Evolutionary conservation across 2,113 vertebrate species (phyloP), one percentile per base, ranked within the genome.

Genomic region (Bombycilla garrulus): DNA sequence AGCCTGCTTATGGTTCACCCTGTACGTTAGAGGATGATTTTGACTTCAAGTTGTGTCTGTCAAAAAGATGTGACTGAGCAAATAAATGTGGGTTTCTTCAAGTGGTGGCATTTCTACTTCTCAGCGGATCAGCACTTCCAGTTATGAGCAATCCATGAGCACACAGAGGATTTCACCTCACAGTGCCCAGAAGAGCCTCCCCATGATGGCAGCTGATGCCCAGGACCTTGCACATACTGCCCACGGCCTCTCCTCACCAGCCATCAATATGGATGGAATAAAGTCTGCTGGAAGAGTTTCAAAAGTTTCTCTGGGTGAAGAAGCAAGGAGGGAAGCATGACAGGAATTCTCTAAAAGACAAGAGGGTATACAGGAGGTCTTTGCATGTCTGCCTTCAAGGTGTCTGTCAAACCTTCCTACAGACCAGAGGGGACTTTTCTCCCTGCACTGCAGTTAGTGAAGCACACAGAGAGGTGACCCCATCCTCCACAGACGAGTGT

Each of bases 381-480:
- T 66, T 25, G 51, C 51, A 54, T 17, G 62, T 77, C 42, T 86
- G 81, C 48, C 56, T 83, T 83, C 29, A 64, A 86, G 60, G 44
- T 71, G 23, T 44, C 76, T 20, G 2, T 90, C 71, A 91, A 86
- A 91, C 28, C 60, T 78, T 64, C 20, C 51, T 13, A 7, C 3
- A 23, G 85, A 67, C 12, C 10, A 2, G 60, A 73, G 51, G 56
- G 61, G 42, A 61, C 61, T 44, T 73, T 35, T 11, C 42, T 44
- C 16, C 53, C 29, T 9, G 16, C 42, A 5, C 78, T 42, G 48
- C 66, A 72, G 61, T 79, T 40, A 64, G 60, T 11, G 77, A 48
- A 58, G 72, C 60, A 48, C 4, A 1, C 1, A 0, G 56, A 0
- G 60, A 3, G 5, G 57, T 1, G 11, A 95, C 56, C 44, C 36